Evolutionary conservation across 2,888 invertebrate genomes (phyloP).

Genomic region (Disparrhopalites patrizii): DNA sequence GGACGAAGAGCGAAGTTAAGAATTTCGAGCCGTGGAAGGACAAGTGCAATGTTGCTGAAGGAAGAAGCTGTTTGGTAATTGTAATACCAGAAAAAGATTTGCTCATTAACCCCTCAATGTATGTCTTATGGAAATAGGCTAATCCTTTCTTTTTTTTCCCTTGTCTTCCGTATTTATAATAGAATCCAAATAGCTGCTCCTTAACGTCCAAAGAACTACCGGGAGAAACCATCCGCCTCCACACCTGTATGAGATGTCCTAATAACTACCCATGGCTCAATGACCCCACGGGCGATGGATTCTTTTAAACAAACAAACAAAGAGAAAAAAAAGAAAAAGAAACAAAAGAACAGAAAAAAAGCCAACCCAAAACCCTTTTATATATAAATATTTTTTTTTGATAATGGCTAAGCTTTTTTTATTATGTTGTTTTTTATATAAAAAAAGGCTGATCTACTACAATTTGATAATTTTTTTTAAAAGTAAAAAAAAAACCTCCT

Average conservation of each 20-base stretch:
- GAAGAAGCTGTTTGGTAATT: constrained; percentile 51
- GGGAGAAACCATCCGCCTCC: constrained; percentile 88
- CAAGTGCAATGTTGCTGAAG: constrained; percentile 71
- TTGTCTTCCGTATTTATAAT: constrained; percentile 7
- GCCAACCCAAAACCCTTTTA: neutral
- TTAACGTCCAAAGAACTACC: constrained; percentile 88
- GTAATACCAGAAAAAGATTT: constrained; percentile 17
- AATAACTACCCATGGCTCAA: constrained; percentile 93
- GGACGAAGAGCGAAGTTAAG: constrained; percentile 76
- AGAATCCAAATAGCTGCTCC: constrained; percentile 76
- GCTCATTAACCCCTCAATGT: neutral
- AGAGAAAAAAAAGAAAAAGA: no score
- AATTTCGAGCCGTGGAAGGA: constrained; percentile 94
- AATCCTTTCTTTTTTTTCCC: neutral
- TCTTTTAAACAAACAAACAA: constrained; percentile 62
- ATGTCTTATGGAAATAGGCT: neutral
- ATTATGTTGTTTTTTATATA: constrained; percentile 13
- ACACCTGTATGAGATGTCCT: constrained; percentile 89
- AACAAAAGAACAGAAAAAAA: neutral
- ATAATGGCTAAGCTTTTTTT: constrained; percentile 10
- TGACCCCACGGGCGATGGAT: constrained; percentile 85
- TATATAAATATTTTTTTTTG: neutral
- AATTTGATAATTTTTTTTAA: constrained; percentile 14
- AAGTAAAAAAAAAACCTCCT: neutral
- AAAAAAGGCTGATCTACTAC: constrained; percentile 25